phyloP scores from a whole-genome alignment of 2,888 invertebrate species.

The Pristionchus japonicus region DNA sequence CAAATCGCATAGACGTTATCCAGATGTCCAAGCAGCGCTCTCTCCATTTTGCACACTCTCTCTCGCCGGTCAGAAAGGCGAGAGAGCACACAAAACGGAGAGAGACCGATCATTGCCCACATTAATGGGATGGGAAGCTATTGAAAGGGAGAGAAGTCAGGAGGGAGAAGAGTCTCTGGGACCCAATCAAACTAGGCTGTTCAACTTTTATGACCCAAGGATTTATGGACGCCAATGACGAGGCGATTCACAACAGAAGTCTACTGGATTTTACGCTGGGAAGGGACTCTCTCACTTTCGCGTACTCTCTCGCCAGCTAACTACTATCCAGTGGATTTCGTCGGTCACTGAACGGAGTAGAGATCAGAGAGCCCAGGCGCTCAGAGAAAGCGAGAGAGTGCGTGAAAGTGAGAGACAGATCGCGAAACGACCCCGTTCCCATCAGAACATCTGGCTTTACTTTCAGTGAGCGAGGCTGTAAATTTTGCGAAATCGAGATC shows the following conservation, averaged over 20 bases:
- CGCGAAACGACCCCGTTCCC: conserved; percentile 5
- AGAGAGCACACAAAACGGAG: no score
- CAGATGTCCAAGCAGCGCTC: conserved; percentile 20
- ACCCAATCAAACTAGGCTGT: conserved; percentile 38
- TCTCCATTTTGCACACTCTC: background rate
- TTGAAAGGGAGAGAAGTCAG: background rate
- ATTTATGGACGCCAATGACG: background rate
- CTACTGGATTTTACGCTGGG: background rate
- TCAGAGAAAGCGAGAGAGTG: background rate
- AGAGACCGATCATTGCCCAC: no score
- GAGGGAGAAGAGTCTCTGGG: conserved; percentile 2
- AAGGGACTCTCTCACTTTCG: no score
- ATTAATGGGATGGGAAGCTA: background rate
- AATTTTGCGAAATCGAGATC: background rate
- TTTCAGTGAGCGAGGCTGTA: background rate
- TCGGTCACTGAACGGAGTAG: background rate
- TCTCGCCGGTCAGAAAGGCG: no score
- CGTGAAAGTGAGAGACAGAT: background rate
- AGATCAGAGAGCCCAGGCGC: background rate
- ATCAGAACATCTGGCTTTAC: conserved; percentile 10
- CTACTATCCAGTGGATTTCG: no score
- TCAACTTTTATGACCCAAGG: conserved; percentile 38
- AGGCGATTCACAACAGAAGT: background rate
- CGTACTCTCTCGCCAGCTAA: no score
- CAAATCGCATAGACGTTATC: background rate